phyloP scores from a whole-genome alignment of 1,140 invertebrate species.

The Camponotus floridanus region DNA sequence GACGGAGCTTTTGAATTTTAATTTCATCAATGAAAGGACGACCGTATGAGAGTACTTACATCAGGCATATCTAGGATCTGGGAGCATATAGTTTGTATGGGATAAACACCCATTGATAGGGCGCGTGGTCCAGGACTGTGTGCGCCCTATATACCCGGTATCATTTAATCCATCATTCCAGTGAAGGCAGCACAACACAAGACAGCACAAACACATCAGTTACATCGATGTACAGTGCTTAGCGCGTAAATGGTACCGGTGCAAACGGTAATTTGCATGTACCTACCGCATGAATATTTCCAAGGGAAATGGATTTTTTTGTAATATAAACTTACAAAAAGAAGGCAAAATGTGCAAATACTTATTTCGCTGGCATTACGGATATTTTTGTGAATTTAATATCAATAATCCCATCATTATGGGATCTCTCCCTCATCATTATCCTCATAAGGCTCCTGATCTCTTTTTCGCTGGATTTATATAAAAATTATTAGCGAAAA shows the following conservation, averaged over 20 bases:
- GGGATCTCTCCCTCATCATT: too few relatives aligned
- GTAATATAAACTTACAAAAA: conserved; percentile 26
- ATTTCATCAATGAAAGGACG: conserved; percentile 33
- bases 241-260: conserved; percentile 17
- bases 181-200: conserved; percentile 84
- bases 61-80: conserved; percentile 93
- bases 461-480: background rate
- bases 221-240: conserved; percentile 65
- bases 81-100: conserved; percentile 94
- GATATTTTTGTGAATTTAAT: conserved; percentile 11
- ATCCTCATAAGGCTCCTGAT: background rate
- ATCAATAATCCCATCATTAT: background rate
- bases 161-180: conserved; percentile 80
- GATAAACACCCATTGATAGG: conserved; percentile 94
- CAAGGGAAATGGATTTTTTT: conserved; percentile 19
- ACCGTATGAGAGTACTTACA: conserved; percentile 90
- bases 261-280: conserved; percentile 27
- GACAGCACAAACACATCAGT: conserved; percentile 81
- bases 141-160: conserved; percentile 89
- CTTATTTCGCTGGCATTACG: background rate
- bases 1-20: conserved; percentile 47
- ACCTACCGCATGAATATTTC: conserved; percentile 21
- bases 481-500: background rate
- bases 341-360: background rate
- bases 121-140: conserved; percentile 95